phyloP scores from a whole-genome alignment of 1,140 invertebrate species.

The Portunus trituberculatus region DNA sequence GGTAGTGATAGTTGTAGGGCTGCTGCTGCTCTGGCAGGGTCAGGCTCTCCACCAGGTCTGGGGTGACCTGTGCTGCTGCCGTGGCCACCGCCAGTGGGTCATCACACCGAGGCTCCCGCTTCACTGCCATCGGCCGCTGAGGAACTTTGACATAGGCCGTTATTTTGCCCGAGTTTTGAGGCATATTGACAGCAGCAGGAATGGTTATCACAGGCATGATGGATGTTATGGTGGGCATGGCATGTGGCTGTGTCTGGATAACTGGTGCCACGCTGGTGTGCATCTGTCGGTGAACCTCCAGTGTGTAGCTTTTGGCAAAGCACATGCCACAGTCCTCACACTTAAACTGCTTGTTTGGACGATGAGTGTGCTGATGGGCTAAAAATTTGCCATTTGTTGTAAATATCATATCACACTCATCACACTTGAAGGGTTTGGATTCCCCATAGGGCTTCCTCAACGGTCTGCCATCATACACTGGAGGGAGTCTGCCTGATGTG shows the following conservation, averaged over 20 bases:
- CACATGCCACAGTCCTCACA: conserved; percentile 72
- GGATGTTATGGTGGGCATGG: conserved; percentile 52
- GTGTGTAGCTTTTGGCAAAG: conserved; percentile 72
- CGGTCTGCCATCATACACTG: conserved; percentile 66
- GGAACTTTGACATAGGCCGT: conserved; percentile 64
- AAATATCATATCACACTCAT: conserved; percentile 70
- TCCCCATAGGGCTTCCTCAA: conserved; percentile 66
- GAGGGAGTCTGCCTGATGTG: conserved; percentile 36
- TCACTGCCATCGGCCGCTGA: conserved; percentile 52
- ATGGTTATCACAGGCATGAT: conserved; percentile 52
- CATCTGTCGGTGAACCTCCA: conserved; percentile 72
- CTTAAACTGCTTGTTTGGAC: conserved; percentile 68
- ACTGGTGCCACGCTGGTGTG: conserved; percentile 54
- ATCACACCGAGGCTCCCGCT: conserved; percentile 49
- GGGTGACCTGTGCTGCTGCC: conserved; percentile 68
- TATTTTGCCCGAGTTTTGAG: conserved; percentile 62
- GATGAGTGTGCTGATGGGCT: conserved; percentile 68
- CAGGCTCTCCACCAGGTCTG: conserved; percentile 70
- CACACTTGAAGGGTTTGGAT: conserved; percentile 70
- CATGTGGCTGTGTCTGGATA: conserved; percentile 27
- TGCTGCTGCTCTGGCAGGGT: conserved; percentile 65
- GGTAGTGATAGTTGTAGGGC: conserved; percentile 59
- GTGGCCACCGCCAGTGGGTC: conserved; percentile 71
- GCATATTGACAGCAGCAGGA: conserved; percentile 51
- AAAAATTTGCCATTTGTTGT: conserved; percentile 73